Base-by-base conservation (phyloP, 2,888 invertebrate genomes). In the Phyto melanocephala region DNA sequence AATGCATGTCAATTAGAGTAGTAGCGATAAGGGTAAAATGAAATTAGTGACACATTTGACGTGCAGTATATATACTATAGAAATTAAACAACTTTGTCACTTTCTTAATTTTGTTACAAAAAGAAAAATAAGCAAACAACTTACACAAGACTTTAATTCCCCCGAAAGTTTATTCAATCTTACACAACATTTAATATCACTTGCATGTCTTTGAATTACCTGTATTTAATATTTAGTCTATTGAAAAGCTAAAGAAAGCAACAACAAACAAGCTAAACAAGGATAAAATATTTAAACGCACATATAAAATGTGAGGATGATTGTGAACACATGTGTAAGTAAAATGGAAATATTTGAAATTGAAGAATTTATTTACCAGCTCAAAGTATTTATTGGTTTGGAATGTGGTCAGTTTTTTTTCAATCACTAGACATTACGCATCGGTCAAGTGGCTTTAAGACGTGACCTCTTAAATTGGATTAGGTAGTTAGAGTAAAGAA, bases 291-390 rank as follows among this genome's bases (percentile, higher is more conserved):
- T 24, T 35, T 56, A 2, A 20, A 35, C 22, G n/a, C n/a, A 75
- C 22, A n/a, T 45, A 35, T 47, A 15, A 35, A 22, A 63, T 20
- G 45, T 4, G 15, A 17, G 60, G 56, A 24, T 65, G 17, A 65
- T 56, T 56, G 45, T 35, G 10, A 56, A 65, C 20, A 45, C 45
- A 54, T 33, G 45, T 45, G 20, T 28, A 11, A 42, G 10, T 33
- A 35, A 33, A 60, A 20, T 28, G n/a, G n/a, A 50, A 76, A 67
- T 50, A 50, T 67, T 58, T 67, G 47, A 13, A 76, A 60, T 52
- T 60, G 58, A 68, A 50, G 24, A 50, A 45, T 50, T 17, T 50
- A 33, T 50, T 58, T 33, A 50, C 58, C 10, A 40, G 40, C 37
- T 42, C 3, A 33, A 50, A 58, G 28, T 50, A 76, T 67, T 76